Percentiles rank a stretch among this genome's conserved stretches.
phyloP scores from a whole-genome alignment of 2,113 vertebrate species.

The Rutilus rutilus region DNA sequence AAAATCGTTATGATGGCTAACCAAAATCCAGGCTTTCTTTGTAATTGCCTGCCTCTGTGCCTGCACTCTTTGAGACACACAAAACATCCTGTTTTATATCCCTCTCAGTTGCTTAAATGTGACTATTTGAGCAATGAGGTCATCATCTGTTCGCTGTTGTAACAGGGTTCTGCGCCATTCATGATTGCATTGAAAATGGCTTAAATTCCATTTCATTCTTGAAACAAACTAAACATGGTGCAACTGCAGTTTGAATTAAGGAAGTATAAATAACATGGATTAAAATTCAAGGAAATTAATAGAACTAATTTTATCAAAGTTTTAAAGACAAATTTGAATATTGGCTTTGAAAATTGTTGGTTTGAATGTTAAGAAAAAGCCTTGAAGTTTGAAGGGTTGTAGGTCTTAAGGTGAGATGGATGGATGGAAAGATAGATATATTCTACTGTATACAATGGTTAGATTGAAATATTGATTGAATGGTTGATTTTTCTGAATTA shows the following conservation, averaged over 20 bases:
- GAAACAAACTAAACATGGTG: neutral
- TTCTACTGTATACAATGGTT: neutral
- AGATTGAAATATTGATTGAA: neutral
- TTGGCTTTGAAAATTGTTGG: neutral
- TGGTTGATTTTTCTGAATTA: neutral
- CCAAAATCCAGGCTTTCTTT: slow-evolving; percentile 16
- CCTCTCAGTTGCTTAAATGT: slow-evolving; percentile 33
- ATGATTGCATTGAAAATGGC: neutral
- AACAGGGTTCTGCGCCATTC: neutral
- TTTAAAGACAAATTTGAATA: neutral
- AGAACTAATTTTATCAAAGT: neutral
- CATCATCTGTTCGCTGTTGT: slow-evolving; percentile 9
- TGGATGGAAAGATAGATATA: neutral
- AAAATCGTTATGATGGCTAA: slow-evolving; percentile 30
- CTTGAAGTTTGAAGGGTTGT: too few relatives aligned
- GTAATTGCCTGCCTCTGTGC: slow-evolving; percentile 21
- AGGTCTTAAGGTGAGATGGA: too few relatives aligned
- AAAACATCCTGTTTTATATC: slow-evolving; percentile 19
- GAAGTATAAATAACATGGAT: neutral
- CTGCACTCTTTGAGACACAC: slow-evolving; percentile 1
- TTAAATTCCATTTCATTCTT: neutral
- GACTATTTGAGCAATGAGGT: slow-evolving; percentile 25
- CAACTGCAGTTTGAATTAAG: neutral
- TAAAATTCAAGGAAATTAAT: neutral
- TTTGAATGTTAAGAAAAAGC: neutral